These are phyloP conservation scores for Aphodius sticticus DNA, from an alignment of 2,888 invertebrate species.

Conservation along the genomic window DNA sequence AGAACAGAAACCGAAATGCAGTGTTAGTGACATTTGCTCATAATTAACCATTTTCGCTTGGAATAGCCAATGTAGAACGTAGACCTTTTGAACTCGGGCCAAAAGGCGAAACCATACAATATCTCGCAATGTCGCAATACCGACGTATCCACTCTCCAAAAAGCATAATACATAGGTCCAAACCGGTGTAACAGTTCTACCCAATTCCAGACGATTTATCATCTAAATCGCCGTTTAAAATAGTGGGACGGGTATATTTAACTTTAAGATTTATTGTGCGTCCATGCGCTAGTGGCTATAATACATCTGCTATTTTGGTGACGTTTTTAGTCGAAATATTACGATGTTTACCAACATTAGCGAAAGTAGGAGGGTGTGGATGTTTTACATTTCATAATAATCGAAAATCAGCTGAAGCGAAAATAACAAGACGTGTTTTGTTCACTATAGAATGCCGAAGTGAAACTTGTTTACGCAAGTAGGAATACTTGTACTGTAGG, in stretches of 20 bases:
- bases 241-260: background rate
- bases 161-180: background rate
- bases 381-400: background rate
- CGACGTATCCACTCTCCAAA: background rate
- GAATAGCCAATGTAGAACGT: background rate
- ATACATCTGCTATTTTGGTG: background rate
- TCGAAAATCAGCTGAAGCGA: background rate
- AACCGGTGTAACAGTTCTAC: background rate
- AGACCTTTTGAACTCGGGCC: background rate
- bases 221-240: background rate
- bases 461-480: too few relatives aligned
- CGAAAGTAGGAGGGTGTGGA: background rate
- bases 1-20: background rate
- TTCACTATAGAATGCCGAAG: too few relatives aligned
- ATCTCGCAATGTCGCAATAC: background rate
- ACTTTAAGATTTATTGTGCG: background rate
- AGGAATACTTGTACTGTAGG: too few relatives aligned
- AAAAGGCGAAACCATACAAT: background rate
- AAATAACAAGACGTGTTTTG: background rate
- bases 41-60: background rate
- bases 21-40: background rate
- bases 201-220: background rate
- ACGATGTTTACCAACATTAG: background rate
- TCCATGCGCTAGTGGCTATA: background rate
- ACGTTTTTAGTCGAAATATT: background rate